Evolutionary conservation across 2,888 invertebrate species (phyloP), one percentile per base, ranked within the genome.

Genomic region (Drosophila suboccidentalis): DNA sequence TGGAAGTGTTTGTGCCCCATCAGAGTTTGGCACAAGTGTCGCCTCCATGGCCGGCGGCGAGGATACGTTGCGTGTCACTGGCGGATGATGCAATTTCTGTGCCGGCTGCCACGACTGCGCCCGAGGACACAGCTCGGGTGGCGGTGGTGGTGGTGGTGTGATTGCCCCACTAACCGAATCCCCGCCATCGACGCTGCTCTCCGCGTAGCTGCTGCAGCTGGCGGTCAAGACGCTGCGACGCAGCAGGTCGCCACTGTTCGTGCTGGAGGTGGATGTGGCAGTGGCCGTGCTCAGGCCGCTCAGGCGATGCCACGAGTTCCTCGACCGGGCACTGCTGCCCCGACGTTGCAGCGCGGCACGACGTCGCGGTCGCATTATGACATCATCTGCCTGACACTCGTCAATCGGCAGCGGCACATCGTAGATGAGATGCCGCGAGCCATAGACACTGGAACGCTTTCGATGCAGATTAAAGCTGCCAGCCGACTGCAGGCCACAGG

Each of bases 351-450:
- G 49, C 0, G 73, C 36, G 6, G 71, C 59, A 1, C 84, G 87
- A n/a, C 76, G 90, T 38, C 89, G 90, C 3, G 91, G 89, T 13
- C 92, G 84, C 80, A 93, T 84, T n/a, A 92, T 92, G 17, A 94
- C 92, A 71, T 93, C 93, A 38, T 94, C 93, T n/a, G 92, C 93
- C 63, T 93, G 93, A 80, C 94, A 94, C 86, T 95, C 95, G 79
- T 95, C 95, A 19, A 93, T 94, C 71, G 93, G 94, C 67, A 95
- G 91, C n/a, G 94, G 94, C 41, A 95, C 92, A 84, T 95, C 95
- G 82, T 95, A 94, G 32, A 94, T 94, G 80, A 95, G 92, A 87
- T 95, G 94, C 29, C 94, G 92, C 1, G 94, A 94, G 1, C 94
- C 94, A 43, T 94, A 93, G 5, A 93, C 92, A 44, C 93, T 93